phyloP scores from a whole-genome alignment of 2,113 vertebrate species.

The Oriolus oriolus region DNA sequence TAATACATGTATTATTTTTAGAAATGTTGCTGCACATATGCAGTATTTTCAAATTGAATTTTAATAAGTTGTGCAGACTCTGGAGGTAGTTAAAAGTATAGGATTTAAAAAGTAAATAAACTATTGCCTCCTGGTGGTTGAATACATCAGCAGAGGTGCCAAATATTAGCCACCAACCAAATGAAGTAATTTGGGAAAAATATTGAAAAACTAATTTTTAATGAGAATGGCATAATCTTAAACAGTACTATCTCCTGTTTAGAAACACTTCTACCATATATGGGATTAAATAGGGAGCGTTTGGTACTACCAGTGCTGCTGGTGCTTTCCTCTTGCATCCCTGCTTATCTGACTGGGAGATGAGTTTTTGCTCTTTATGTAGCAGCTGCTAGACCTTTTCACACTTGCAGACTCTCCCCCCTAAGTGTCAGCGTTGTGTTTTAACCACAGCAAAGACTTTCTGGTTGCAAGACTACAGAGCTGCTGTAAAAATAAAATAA shows the following conservation, averaged over 20 bases:
- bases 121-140: slow-evolving; percentile 61
- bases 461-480: not conserved
- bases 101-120: not conserved
- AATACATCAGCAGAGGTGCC: not conserved
- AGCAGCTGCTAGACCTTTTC: not conserved
- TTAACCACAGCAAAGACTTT: not conserved
- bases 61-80: not conserved
- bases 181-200: not conserved
- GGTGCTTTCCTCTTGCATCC: not conserved
- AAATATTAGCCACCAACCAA: not conserved
- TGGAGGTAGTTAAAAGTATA: not conserved
- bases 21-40: not conserved
- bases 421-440: not conserved
- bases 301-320: not conserved
- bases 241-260: not conserved
- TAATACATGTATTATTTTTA: not conserved
- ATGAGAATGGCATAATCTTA: not conserved
- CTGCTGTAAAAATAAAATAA: not conserved
- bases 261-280: not conserved
- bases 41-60: not conserved
- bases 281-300: not conserved
- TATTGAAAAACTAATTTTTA: not conserved
- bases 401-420: not conserved
- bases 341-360: not conserved
- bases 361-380: not conserved